These are phyloP conservation scores for Punctoribates punctum DNA, from an alignment of 2,888 invertebrate species.

Conservation along the genomic window DNA sequence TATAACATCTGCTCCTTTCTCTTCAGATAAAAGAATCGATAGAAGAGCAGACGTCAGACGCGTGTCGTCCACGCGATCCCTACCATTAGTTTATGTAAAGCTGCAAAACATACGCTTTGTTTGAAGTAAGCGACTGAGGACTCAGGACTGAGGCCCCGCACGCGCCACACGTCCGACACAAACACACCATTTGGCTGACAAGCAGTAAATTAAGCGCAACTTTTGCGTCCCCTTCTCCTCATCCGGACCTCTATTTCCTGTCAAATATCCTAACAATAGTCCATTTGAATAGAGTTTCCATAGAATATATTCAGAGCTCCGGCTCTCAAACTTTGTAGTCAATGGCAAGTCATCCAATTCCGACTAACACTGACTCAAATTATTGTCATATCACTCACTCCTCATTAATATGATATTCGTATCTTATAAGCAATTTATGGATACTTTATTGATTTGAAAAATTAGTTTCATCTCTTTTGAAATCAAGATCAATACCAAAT, in stretches of 20 bases:
- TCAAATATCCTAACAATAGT: background rate
- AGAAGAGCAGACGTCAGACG: constrained; percentile 16
- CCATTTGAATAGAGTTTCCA: too few relatives aligned
- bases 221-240: constrained; percentile 16
- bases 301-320: too few relatives aligned
- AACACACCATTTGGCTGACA: background rate
- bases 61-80: constrained; percentile 31
- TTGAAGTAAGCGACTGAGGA: constrained; percentile 7
- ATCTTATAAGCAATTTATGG: too few relatives aligned
- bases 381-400: too few relatives aligned
- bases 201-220: constrained; percentile 28
- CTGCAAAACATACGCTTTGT: constrained; percentile 16
- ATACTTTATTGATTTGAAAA: too few relatives aligned
- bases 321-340: too few relatives aligned
- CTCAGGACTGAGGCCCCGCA: background rate
- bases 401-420: too few relatives aligned
- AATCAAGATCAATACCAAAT: too few relatives aligned
- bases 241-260: constrained; percentile 37
- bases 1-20: constrained; percentile 17
- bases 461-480: too few relatives aligned
- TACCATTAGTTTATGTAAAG: constrained; percentile 1
- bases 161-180: constrained; percentile 7
- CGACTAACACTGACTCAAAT: too few relatives aligned
- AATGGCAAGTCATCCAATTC: too few relatives aligned
- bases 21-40: constrained; percentile 13